These are phyloP conservation scores for Cairina moschata DNA, from an alignment of 2,113 vertebrate species.

Conservation along the genomic window DNA sequence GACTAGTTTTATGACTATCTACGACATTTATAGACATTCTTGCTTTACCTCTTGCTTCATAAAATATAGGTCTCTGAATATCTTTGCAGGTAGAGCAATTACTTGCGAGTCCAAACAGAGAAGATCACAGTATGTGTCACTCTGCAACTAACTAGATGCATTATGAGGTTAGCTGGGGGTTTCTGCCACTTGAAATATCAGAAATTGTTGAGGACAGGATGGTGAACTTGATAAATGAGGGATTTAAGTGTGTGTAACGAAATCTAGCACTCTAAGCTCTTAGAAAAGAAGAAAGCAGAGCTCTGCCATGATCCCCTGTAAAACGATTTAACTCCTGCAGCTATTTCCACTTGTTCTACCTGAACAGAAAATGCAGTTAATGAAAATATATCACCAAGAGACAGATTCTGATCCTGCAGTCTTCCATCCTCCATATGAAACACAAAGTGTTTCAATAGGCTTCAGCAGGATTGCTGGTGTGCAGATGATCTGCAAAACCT, in stretches of 20 bases:
- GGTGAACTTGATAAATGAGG: neutral
- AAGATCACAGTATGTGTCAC: fast-evolving
- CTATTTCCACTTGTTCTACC: neutral
- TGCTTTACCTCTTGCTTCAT: constrained; percentile 27
- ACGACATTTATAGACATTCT: constrained; percentile 65
- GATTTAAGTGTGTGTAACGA: neutral
- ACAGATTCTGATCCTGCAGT: neutral
- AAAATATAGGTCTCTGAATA: constrained; percentile 26
- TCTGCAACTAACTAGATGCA: neutral
- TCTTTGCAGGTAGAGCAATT: constrained; percentile 18
- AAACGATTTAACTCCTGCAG: neutral
- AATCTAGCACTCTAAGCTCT: neutral
- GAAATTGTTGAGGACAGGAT: neutral
- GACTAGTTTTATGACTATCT: constrained; percentile 54
- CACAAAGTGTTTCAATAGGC: neutral
- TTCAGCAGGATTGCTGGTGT: neutral
- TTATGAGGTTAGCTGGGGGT: neutral
- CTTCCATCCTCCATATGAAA: neutral
- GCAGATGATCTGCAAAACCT: neutral
- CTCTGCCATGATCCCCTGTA: neutral
- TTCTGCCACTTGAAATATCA: neutral
- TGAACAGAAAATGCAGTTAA: neutral
- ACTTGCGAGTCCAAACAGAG: neutral
- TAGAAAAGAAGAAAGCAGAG: neutral
- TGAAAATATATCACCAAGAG: neutral